Evolutionary conservation across 2,113 vertebrate genomes (phyloP).

Genomic region (Leuciscus idus): DNA sequence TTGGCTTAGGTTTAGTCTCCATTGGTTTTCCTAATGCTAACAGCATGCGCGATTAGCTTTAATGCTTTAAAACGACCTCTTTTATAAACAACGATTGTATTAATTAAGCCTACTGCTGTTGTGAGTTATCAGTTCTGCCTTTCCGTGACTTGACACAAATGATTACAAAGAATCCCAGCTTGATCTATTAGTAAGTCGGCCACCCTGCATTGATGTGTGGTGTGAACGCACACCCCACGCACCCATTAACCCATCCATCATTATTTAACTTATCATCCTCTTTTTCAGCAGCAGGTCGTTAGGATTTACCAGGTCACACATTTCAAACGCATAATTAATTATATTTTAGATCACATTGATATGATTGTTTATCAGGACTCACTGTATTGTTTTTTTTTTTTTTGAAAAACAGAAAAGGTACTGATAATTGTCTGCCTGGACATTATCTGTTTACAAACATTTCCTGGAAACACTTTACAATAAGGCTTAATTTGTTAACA

Average conservation of each 20-base stretch:
- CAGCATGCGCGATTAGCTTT: conserved; percentile 31
- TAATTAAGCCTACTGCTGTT: conserved; percentile 34
- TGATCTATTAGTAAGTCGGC: conserved; percentile 30
- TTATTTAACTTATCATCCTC: not conserved
- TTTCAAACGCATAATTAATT: not conserved
- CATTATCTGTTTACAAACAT: not conserved
- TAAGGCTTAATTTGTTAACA: not conserved
- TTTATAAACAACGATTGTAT: conserved; percentile 35
- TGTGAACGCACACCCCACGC: conserved; percentile 1
- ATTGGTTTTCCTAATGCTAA: conserved; percentile 21
- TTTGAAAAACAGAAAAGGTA: not conserved
- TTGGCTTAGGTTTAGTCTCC: conserved; percentile 7
- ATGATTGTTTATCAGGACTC: not conserved
- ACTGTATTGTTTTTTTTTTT: not conserved
- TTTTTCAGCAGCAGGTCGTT: conserved; percentile 8
- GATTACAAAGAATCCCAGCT: conserved; percentile 37
- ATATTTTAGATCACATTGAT: not conserved
- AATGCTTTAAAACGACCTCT: conserved; percentile 15
- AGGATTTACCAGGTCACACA: not conserved
- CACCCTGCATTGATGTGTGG: not conserved
- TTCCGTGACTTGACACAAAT: conserved; percentile 16
- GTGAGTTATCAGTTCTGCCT: conserved; percentile 3
- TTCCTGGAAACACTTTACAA: no score
- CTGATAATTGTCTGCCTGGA: not conserved
- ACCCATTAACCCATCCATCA: conserved; percentile 20